Evolutionary conservation across 2,113 vertebrate species (phyloP).

Genomic region (Neopipo cinnamomea): DNA sequence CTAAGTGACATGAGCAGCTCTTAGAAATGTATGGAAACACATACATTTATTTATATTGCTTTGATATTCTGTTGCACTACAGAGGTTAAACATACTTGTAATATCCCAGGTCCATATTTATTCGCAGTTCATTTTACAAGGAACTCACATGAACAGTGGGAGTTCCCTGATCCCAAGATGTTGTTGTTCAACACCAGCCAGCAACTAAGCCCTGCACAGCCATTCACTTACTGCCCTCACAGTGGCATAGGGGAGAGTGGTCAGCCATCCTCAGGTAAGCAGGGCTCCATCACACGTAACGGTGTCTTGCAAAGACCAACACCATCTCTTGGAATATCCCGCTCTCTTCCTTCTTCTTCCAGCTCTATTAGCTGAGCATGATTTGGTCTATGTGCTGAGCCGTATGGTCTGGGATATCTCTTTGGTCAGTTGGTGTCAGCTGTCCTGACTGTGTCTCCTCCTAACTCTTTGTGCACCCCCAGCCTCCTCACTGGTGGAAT

Average conservation of each 20-base stretch:
- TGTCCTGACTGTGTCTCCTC: background rate
- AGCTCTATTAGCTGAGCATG: background rate
- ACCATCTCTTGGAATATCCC: accelerated
- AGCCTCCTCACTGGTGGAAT: accelerated
- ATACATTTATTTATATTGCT: background rate
- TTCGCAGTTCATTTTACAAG: background rate
- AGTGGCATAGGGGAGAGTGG: background rate
- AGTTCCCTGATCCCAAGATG: background rate
- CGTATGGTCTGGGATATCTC: background rate
- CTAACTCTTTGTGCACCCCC: background rate
- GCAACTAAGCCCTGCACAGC: background rate
- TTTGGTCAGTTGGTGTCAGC: background rate
- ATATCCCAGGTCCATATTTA: background rate
- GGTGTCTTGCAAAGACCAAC: background rate
- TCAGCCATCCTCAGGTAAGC: background rate
- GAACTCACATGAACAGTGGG: background rate
- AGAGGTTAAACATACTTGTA: background rate
- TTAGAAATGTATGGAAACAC: background rate
- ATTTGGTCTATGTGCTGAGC: background rate
- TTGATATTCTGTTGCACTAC: background rate
- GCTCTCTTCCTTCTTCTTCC: background rate
- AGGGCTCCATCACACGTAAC: accelerated
- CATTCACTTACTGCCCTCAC: accelerated
- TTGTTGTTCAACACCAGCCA: accelerated
- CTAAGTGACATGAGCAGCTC: background rate